A percentile compares a stretch with the other conserved stretches of the same genome.
phyloP scores from a whole-genome alignment of 2,113 vertebrate genomes.

The Copsychus sechellarum region DNA sequence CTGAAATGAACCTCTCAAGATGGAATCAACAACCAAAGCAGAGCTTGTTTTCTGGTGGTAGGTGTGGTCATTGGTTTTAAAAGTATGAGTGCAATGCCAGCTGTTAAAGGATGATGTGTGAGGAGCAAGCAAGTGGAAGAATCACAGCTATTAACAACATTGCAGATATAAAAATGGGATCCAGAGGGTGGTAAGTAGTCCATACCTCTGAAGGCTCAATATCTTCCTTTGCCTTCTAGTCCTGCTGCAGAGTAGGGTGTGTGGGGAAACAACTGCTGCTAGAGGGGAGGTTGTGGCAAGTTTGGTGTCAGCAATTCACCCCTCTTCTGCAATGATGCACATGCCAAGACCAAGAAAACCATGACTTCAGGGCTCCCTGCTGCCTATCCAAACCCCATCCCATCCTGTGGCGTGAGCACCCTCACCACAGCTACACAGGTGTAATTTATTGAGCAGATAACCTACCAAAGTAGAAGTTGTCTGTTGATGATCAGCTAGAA shows the following conservation, averaged over 20 bases:
- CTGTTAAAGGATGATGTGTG: background rate
- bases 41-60: background rate
- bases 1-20: background rate
- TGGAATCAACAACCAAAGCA: background rate
- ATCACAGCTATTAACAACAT: background rate
- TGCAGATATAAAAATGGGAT: background rate
- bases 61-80: background rate
- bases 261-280: background rate
- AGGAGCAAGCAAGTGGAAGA: background rate
- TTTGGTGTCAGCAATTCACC: background rate
- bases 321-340: background rate
- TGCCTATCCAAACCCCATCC: background rate
- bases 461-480: accelerated
- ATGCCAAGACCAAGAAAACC: background rate
- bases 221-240: background rate
- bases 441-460: background rate
- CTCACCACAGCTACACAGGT: background rate
- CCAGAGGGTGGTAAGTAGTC: background rate
- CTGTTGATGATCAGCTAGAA: background rate
- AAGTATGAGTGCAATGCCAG: background rate
- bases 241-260: background rate
- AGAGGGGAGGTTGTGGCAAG: background rate
- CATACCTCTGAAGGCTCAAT: background rate
- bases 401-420: background rate
- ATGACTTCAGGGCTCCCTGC: accelerated